Conservation (phyloP, 2,797 vertebrate species). For the Melanotaenia maccullochi region DNA sequence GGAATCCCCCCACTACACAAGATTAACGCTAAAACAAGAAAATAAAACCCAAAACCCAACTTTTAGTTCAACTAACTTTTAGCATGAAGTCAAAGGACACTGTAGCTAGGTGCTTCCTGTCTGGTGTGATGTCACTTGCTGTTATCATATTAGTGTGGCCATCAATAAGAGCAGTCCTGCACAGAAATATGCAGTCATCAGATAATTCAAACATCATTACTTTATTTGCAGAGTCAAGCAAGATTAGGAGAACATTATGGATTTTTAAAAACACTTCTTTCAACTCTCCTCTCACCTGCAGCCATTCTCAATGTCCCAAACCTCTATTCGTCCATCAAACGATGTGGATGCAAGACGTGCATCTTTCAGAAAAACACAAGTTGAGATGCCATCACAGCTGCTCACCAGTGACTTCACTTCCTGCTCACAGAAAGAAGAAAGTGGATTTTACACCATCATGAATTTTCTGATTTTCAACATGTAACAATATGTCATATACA, state of each 20-base stretch:
- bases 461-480: background rate
- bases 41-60: background rate
- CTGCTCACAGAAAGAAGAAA: conserved; percentile 67
- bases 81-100: conserved; percentile 87
- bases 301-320: conserved; percentile 85
- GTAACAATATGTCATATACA: background rate
- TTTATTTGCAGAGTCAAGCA: background rate
- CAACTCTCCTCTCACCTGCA: conserved; percentile 80
- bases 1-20: too few species aligned
- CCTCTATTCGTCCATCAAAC: conserved; percentile 85
- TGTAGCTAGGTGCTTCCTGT: conserved; percentile 84
- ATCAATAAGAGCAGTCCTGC: conserved; percentile 80
- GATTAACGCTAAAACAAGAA: background rate
- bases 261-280: background rate
- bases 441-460: background rate
- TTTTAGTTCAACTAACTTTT: conserved; percentile 82
- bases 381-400: conserved; percentile 87
- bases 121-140: conserved; percentile 82
- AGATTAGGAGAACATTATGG: background rate
- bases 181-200: background rate
- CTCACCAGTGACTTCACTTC: conserved; percentile 86
- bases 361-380: conserved; percentile 83
- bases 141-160: conserved; percentile 86
- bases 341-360: conserved; percentile 81
- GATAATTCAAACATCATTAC: background rate